These are phyloP conservation scores for Lithobates sylvaticus DNA, from an alignment of 2,797 vertebrate genomes.

Conservation along the genomic window DNA sequence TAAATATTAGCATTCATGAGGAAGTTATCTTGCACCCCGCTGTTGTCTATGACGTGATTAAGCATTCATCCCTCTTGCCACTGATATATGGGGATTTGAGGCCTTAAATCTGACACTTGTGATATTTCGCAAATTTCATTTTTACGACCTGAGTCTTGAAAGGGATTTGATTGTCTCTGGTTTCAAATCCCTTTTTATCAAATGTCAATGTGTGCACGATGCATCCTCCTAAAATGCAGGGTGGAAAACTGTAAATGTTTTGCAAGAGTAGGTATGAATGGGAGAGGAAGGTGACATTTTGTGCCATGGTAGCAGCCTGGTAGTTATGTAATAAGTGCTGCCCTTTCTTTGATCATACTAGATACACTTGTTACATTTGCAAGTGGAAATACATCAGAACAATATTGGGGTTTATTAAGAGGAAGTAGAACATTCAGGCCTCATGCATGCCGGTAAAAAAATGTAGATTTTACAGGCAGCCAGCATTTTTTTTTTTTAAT, in stretches of 20 bases:
- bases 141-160: conserved; percentile 26
- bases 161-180: conserved; percentile 44
- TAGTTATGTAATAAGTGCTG: neutral
- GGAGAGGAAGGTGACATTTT: neutral
- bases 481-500: no score
- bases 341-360: neutral
- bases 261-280: neutral
- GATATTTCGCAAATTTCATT: conserved; percentile 35
- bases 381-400: no score
- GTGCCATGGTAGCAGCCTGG: neutral
- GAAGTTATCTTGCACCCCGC: neutral
- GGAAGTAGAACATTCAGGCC: no score
- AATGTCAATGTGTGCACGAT: conserved; percentile 18
- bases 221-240: conserved; percentile 11
- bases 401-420: no score
- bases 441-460: no score
- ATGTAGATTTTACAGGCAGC: no score
- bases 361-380: no score
- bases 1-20: neutral
- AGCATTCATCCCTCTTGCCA: conserved; percentile 1
- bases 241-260: neutral
- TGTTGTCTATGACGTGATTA: neutral
- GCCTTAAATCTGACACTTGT: conserved; percentile 38
- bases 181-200: conserved; percentile 38
- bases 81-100: conserved; percentile 30